Percentiles rank a stretch among this genome's conserved stretches.
These are phyloP conservation scores for Urocitellus parryii DNA, from an alignment of 2,113 vertebrate genomes.

Conservation along the genomic window DNA sequence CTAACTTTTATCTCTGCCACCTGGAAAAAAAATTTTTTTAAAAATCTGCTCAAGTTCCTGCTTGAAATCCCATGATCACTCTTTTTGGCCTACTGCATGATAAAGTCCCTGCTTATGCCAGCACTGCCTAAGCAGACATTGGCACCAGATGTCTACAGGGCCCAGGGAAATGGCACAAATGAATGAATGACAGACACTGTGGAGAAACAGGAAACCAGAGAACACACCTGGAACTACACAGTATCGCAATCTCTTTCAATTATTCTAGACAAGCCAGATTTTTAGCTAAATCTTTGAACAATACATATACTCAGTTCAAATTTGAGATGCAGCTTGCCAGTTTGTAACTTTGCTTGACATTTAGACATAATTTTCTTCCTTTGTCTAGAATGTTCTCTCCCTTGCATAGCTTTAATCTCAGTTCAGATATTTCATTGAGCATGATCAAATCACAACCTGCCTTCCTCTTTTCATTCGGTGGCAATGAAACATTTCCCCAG, in stretches of 20 bases:
- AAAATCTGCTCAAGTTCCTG: not conserved
- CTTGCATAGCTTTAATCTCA: not conserved
- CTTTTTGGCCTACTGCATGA: not conserved
- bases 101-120: not conserved
- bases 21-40: not conserved
- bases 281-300: not conserved
- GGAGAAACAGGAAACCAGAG: not conserved
- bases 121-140: not conserved
- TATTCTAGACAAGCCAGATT: not conserved
- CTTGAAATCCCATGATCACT: not conserved
- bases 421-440: not conserved
- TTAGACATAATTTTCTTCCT: not conserved
- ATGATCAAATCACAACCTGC: not conserved
- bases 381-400: not conserved
- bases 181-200: not conserved
- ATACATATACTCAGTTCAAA: not conserved
- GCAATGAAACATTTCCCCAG: fast-evolving
- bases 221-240: not conserved
- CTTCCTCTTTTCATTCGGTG: not conserved
- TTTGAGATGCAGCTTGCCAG: not conserved
- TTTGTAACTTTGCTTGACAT: not conserved
- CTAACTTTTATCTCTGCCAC: not conserved
- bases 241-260: not conserved
- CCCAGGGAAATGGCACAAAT: not conserved
- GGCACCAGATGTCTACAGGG: not conserved